Conservation (phyloP, 2,113 vertebrate genomes). For the Pseudois nayaur region DNA sequence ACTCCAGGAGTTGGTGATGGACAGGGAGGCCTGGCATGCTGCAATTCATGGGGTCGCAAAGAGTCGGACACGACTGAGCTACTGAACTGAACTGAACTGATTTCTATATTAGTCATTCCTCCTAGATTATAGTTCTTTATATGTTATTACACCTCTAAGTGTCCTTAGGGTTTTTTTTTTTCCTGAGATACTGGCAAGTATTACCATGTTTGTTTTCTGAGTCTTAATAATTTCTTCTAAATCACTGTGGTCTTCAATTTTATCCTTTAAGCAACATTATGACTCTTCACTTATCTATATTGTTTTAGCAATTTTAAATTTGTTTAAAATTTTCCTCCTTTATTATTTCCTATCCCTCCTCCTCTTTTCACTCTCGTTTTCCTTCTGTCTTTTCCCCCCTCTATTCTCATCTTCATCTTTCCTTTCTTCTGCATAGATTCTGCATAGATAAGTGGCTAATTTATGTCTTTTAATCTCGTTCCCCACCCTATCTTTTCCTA, state of each 20-base stretch:
- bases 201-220: neutral
- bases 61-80: no score
- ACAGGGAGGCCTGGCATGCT: no score
- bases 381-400: neutral
- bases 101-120: neutral
- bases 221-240: neutral
- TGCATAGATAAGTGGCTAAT: neutral
- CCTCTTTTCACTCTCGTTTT: neutral
- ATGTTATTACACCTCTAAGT: neutral
- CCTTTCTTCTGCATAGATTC: neutral
- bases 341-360: neutral
- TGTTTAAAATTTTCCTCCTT: neutral
- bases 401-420: neutral
- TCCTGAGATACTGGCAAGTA: neutral
- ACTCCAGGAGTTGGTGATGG: no score
- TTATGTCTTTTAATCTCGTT: neutral
- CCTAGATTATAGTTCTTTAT: neutral
- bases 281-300: neutral
- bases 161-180: neutral
- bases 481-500: fast-evolving
- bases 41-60: no score
- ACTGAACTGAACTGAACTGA: no score
- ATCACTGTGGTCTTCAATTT: neutral
- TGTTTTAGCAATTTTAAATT: neutral
- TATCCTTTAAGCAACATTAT: neutral